phyloP scores from a whole-genome alignment of 2,797 vertebrate species.

The Aplochiton taeniatus region DNA sequence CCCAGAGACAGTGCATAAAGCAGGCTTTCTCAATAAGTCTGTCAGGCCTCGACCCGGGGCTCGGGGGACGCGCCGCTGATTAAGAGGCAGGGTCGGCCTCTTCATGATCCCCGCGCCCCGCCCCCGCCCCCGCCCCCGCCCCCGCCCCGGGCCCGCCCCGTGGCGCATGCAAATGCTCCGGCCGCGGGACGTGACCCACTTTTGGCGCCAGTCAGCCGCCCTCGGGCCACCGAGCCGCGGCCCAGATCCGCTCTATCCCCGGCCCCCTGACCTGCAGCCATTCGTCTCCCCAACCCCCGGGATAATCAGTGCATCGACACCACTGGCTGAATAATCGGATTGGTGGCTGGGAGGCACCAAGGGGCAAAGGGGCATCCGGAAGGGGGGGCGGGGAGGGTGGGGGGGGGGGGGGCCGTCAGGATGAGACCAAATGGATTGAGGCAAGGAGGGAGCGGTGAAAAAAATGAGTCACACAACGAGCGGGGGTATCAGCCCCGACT shows the following conservation, averaged over 20 bases:
- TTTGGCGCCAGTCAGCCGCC: constrained; percentile 23
- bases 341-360: constrained; percentile 24
- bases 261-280: constrained; percentile 39
- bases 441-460: constrained; percentile 9
- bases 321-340: constrained; percentile 28
- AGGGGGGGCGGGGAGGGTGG: background rate
- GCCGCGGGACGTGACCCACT: constrained; percentile 37
- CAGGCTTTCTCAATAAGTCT: constrained; percentile 44
- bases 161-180: constrained; percentile 52
- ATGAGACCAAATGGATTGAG: constrained; percentile 4
- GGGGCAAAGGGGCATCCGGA: no score
- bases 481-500: constrained; percentile 10
- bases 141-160: constrained; percentile 41
- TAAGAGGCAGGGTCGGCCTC: constrained; percentile 53
- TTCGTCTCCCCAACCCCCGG: constrained; percentile 34
- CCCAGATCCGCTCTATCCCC: constrained; percentile 37
- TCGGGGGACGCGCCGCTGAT: constrained; percentile 52
- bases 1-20: constrained; percentile 48
- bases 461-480: constrained; percentile 21
- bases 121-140: constrained; percentile 47
- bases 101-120: constrained; percentile 58
- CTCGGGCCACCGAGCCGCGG: constrained; percentile 46
- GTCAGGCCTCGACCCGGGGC: constrained; percentile 21
- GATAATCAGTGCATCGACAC: constrained; percentile 35
- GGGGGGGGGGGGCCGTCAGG: background rate